Base-by-base conservation (phyloP, 2,113 vertebrate species). In the Hassar affinis region DNA sequence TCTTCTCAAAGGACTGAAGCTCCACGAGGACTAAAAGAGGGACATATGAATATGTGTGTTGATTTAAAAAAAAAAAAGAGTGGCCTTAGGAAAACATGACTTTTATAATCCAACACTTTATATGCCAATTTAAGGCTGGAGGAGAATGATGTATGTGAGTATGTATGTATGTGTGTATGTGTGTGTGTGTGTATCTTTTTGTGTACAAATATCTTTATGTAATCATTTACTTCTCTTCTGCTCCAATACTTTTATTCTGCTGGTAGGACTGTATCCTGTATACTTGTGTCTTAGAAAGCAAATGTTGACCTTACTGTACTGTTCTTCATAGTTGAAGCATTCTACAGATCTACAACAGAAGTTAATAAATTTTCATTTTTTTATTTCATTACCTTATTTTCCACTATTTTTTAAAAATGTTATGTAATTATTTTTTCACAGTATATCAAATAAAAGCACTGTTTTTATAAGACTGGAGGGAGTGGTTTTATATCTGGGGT, bases 261-360 rank as follows among this genome's bases (percentile, higher is more conserved):
- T 94, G 93, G 93, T 94, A 94, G 94, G 93, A 94, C 93, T 94
- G 93, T 95, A 93, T 93, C 93, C 93, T 94, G 94, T 95, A 94
- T 95, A 93, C 93, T 91, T 93, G 94, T 94, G 94, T 95, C 92
- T 94, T 93, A 94, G 83, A 92, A 93, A 85, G 89, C 89, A 92
- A 92, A 92, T 91, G 91, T 93, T 93, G 92, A 93, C 92, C 92
- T 93, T 94, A 93, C 93, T 89, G 94, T 94, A 94, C 94, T 94
- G 94, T 94, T 94, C 92, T 94, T 94, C 90, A 92, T 94, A 94
- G 93, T 92, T 94, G 92, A 89, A 85, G 91, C 88, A 92, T 93
- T 94, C 90, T 92, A 93, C 92, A 91, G 88, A 92, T 92, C 91
- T 93, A 93, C 92, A 91, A 94, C 90, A 86, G 94, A 92, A 91